These are phyloP conservation scores for Drosophila nigricruria DNA, from an alignment of 2,888 invertebrate genomes.

Conservation along the genomic window DNA sequence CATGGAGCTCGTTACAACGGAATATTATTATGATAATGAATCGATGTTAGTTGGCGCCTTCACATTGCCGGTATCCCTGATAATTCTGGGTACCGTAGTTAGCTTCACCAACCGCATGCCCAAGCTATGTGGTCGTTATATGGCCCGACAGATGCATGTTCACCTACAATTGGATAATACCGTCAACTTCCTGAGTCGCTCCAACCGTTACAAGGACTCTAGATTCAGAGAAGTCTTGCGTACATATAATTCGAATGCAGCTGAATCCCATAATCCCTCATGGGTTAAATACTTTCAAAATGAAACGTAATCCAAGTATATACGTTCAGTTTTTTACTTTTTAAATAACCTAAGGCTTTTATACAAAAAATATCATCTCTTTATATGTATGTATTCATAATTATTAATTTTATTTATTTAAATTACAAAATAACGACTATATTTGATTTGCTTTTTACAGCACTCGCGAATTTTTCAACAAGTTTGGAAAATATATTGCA, in stretches of 20 bases:
- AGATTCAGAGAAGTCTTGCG: background rate
- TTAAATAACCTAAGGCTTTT: constrained; percentile 42
- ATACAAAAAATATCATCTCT: constrained; percentile 44
- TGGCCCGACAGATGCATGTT: background rate
- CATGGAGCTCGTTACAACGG: background rate
- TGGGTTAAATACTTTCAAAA: constrained; percentile 3
- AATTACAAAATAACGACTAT: constrained; percentile 82
- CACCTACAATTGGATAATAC: constrained; percentile 2
- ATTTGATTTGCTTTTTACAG: constrained; percentile 78
- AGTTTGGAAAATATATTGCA: constrained; percentile 73
- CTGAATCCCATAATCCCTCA: too few relatives aligned
- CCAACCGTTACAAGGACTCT: background rate
- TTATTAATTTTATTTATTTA: constrained; percentile 69
- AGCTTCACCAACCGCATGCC: constrained; percentile 15
- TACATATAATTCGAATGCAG: background rate
- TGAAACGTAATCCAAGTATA: background rate
- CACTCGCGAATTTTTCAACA: constrained; percentile 65
- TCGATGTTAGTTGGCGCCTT: constrained; percentile 3
- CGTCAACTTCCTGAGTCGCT: background rate
- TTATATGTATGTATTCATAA: constrained; percentile 41
- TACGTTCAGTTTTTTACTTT: background rate
- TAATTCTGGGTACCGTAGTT: background rate
- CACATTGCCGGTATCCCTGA: constrained; percentile 20
- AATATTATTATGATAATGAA: constrained; percentile 7
- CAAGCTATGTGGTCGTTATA: background rate